Evolutionary conservation across 2,113 vertebrate species (phyloP).

Genomic region (Lota lota): DNA sequence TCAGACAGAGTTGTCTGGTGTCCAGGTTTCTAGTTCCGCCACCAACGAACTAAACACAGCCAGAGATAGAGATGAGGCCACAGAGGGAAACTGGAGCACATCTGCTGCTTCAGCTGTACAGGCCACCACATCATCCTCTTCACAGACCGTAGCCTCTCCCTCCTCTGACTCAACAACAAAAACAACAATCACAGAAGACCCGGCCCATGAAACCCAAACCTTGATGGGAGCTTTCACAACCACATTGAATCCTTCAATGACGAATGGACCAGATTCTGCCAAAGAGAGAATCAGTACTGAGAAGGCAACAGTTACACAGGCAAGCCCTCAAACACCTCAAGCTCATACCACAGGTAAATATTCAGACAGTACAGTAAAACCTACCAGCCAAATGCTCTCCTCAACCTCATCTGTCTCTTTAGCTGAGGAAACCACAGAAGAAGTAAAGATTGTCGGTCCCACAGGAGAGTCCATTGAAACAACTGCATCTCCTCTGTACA

Average conservation of each 20-base stretch:
- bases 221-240: constrained; percentile 24
- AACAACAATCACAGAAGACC: constrained; percentile 27
- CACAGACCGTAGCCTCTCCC: neutral
- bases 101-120: neutral
- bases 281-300: constrained; percentile 22
- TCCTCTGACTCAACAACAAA: constrained; percentile 11
- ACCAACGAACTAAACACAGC: neutral
- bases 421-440: neutral
- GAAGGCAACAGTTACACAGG: constrained; percentile 19
- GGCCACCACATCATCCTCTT: neutral
- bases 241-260: constrained; percentile 25
- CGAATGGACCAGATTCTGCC: constrained; percentile 10
- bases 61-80: neutral
- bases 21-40: neutral
- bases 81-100: neutral
- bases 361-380: constrained; percentile 9
- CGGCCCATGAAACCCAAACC: constrained; percentile 12
- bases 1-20: neutral
- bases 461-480: constrained; percentile 16
- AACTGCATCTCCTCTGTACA: constrained; percentile 37
- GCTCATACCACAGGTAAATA: constrained; percentile 5
- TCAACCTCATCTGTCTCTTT: neutral
- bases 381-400: constrained; percentile 11
- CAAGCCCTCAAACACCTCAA: constrained; percentile 15
- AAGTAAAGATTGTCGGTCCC: neutral